A percentile compares a stretch with the other conserved stretches of the same genome.
phyloP scores from a whole-genome alignment of 2,888 invertebrate species.

The Pomacea canaliculata region DNA sequence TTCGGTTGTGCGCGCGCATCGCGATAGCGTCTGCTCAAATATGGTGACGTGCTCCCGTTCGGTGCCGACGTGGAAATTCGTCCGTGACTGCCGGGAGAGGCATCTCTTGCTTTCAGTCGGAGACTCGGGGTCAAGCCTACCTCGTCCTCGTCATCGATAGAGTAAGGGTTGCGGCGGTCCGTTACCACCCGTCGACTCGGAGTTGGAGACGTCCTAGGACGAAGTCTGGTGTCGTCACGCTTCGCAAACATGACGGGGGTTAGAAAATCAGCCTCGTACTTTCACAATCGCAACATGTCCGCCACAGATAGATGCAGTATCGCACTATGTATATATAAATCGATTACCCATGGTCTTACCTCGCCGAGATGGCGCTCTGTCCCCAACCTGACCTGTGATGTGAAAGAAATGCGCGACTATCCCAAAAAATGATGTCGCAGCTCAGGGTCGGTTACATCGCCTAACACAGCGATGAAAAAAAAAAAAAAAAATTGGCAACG shows the following conservation, averaged over 20 bases:
- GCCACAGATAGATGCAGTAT: too few species aligned
- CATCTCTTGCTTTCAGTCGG: neutral
- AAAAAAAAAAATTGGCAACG: too few species aligned
- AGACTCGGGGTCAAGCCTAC: neutral
- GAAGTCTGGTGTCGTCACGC: conserved; percentile 9
- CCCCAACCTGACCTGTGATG: too few species aligned
- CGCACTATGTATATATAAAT: too few species aligned
- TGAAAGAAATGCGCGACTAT: too few species aligned
- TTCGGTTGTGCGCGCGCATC: neutral
- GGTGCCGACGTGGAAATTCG: conserved; percentile 18
- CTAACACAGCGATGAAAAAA: too few species aligned
- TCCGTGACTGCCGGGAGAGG: conserved; percentile 11
- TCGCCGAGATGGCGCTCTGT: too few species aligned
- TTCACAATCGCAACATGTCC: too few species aligned
- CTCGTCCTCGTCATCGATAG: conserved; percentile 5
- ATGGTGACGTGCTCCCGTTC: neutral
- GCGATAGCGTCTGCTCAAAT: conserved; percentile 1
- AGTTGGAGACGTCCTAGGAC: conserved; percentile 8
- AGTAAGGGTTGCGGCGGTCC: conserved; percentile 1
- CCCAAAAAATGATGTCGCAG: too few species aligned
- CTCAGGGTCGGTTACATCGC: too few species aligned
- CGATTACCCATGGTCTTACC: too few species aligned
- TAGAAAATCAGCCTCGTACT: too few species aligned
- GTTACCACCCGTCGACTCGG: conserved; percentile 9
- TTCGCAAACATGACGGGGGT: neutral